phyloP scores from a whole-genome alignment of 2,888 invertebrate genomes.

The Pegoplata infirma region DNA sequence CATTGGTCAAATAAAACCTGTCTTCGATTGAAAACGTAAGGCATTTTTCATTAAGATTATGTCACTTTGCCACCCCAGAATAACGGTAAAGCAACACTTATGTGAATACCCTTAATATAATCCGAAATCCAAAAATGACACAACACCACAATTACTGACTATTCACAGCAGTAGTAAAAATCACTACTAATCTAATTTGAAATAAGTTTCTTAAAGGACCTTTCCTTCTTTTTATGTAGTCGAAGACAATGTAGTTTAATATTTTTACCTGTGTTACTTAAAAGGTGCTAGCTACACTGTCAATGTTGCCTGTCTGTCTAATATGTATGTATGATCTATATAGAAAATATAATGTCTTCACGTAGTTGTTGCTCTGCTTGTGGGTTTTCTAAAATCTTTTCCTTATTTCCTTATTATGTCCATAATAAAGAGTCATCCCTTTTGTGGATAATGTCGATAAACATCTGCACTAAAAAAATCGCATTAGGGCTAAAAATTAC shows the following conservation, averaged over 20 bases:
- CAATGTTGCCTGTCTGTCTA: neutral
- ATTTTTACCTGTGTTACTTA: slow-evolving; percentile 19
- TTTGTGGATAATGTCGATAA: neutral
- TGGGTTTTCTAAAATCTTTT: slow-evolving; percentile 17
- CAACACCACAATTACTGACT: neutral
- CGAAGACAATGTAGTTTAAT: neutral
- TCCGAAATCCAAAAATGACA: slow-evolving; percentile 9
- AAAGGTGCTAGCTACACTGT: neutral
- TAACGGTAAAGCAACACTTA: too few relatives aligned
- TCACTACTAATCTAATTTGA: slow-evolving; percentile 15
- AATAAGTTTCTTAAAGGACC: neutral
- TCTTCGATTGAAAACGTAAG: too few relatives aligned
- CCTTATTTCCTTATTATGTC: neutral
- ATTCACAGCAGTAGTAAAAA: too few relatives aligned
- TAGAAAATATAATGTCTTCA: neutral
- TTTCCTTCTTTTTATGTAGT: neutral
- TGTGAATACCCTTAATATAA: too few relatives aligned
- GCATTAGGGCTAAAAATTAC: neutral
- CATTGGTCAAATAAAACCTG: too few relatives aligned
- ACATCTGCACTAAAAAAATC: slow-evolving; percentile 22
- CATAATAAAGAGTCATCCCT: neutral
- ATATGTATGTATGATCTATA: too few relatives aligned
- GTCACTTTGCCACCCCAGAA: too few relatives aligned
- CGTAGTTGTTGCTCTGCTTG: neutral
- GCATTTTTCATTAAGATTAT: too few relatives aligned